A percentile compares a stretch with the other conserved stretches of the same genome.
These are phyloP conservation scores for Epicampocera succincta DNA, from an alignment of 2,888 invertebrate species.

Conservation along the genomic window DNA sequence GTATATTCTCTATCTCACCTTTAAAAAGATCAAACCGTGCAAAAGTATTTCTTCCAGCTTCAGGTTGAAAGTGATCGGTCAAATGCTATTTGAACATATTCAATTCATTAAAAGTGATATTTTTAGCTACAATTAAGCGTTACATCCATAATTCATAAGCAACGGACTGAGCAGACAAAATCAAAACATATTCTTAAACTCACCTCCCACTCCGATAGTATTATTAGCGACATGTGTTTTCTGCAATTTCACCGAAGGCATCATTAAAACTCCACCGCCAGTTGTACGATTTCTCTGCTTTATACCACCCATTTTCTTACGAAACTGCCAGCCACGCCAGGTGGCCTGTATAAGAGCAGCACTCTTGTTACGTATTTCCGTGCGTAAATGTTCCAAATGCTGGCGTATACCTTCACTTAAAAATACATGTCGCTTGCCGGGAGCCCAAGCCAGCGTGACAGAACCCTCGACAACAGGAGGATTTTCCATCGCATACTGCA, in stretches of 20 bases:
- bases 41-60: too few relatives aligned
- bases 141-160: too few relatives aligned
- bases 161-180: too few relatives aligned
- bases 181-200: constrained; percentile 36
- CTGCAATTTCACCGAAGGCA: constrained; percentile 73
- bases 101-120: too few relatives aligned
- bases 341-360: constrained; percentile 92
- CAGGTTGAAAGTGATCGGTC: too few relatives aligned
- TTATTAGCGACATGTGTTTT: constrained; percentile 72
- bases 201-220: constrained; percentile 76
- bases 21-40: too few relatives aligned
- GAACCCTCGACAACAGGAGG: constrained; percentile 83
- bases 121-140: too few relatives aligned
- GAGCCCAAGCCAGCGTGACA: constrained; percentile 91
- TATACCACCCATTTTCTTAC: constrained; percentile 85
- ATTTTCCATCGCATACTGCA: constrained; percentile 87
- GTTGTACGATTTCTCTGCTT: constrained; percentile 74
- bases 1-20: too few relatives aligned
- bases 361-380: constrained; percentile 89
- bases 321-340: constrained; percentile 91
- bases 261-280: constrained; percentile 61
- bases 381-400: constrained; percentile 91
- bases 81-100: too few relatives aligned
- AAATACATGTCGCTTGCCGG: constrained; percentile 96
- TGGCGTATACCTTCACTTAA: constrained; percentile 96